Evolutionary conservation across 1,140 invertebrate genomes (phyloP).

Genomic region (Coboldia fuscipes): DNA sequence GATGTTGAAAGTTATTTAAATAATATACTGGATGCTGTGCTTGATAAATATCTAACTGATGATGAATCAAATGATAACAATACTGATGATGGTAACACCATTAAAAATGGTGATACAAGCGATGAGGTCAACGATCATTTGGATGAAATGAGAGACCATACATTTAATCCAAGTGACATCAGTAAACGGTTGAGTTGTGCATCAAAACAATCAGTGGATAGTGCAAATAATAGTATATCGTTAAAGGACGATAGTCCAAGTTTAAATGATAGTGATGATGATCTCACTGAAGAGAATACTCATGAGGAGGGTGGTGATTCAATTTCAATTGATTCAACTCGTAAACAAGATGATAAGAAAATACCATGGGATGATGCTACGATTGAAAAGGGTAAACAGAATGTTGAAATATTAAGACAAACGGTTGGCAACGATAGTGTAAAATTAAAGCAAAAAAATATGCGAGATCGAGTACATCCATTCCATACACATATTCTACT

Average conservation of each 20-base stretch:
- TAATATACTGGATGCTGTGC: slow-evolving; percentile 28
- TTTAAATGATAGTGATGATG: no score
- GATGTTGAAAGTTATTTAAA: slow-evolving; percentile 31
- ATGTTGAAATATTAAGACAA: slow-evolving; percentile 17
- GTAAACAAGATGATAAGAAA: no score
- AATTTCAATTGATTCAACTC: no score
- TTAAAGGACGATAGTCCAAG: no score
- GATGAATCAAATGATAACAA: no score
- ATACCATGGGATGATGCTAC: slow-evolving; percentile 10
- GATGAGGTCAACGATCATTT: no score
- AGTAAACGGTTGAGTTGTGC: slow-evolving; percentile 19
- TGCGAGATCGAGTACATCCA: slow-evolving; percentile 34
- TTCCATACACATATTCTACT: slow-evolving; percentile 67
- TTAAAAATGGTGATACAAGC: no score
- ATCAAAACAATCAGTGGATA: slow-evolving; percentile 18
- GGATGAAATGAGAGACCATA: no score
- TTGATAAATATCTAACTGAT: slow-evolving; percentile 1
- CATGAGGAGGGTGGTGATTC: no score
- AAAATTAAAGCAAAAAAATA: slow-evolving; percentile 13
- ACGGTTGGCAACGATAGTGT: slow-evolving; percentile 11
- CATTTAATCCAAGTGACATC: slow-evolving; percentile 7
- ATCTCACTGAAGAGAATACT: no score
- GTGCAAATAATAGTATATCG: no score
- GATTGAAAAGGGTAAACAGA: slow-evolving; percentile 19
- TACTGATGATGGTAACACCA: no score